A percentile compares a stretch with the other conserved stretches of the same genome.
These are phyloP conservation scores for Todus mexicanus DNA, from an alignment of 2,797 vertebrate species.

Conservation along the genomic window DNA sequence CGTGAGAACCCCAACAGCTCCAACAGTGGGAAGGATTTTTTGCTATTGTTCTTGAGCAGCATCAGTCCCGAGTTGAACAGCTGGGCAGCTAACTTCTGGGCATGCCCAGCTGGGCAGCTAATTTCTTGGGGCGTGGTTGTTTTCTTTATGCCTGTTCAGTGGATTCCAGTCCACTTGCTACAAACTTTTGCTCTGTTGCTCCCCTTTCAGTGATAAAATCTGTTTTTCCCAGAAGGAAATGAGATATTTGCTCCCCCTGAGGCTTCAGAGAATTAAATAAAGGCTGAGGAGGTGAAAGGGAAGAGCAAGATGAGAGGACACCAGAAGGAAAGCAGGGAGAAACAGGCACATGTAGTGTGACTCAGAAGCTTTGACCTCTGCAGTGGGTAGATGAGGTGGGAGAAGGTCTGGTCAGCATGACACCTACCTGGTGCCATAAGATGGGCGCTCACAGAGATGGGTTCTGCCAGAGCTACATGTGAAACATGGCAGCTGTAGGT, in stretches of 20 bases:
- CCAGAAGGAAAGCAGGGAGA: not conserved
- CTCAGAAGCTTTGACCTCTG: not conserved
- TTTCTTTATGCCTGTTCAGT: not conserved
- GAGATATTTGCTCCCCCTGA: not conserved
- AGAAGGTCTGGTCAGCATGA: not conserved
- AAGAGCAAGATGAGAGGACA: not conserved
- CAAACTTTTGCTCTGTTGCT: not conserved
- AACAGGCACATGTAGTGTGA: not conserved
- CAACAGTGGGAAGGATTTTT: not conserved
- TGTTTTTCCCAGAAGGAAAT: not conserved
- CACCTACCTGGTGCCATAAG: slow-evolving; percentile 54
- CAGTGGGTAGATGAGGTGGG: not conserved
- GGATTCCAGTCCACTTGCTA: not conserved
- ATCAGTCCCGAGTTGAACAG: not conserved
- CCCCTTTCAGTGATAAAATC: not conserved
- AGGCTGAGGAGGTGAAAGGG: not conserved
- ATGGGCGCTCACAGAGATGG: slow-evolving; percentile 51
- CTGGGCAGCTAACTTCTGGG: not conserved
- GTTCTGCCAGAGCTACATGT: slow-evolving; percentile 74
- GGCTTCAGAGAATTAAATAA: not conserved
- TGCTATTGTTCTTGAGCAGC: not conserved
- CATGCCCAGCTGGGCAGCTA: not conserved
- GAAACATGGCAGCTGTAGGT: slow-evolving; percentile 80
- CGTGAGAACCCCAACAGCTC: not conserved
- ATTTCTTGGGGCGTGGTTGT: not conserved